Evolutionary conservation across 2,888 invertebrate species (phyloP).

Genomic region (Frankliniella fusca): DNA sequence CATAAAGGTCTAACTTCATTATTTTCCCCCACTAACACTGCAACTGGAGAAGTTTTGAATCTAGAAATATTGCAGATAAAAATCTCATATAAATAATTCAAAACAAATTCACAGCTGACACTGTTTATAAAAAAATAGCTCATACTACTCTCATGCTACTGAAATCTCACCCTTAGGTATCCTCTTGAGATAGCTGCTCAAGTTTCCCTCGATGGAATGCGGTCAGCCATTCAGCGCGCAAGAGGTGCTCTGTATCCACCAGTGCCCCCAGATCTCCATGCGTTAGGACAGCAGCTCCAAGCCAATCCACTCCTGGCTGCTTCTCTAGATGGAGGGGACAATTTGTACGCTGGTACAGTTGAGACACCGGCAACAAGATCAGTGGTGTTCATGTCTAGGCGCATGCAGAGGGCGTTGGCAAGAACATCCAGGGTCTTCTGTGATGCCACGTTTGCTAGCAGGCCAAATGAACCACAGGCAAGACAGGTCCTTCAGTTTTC

Average conservation of each 20-base stretch:
- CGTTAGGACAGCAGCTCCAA: neutral
- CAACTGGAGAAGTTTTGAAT: too few relatives aligned
- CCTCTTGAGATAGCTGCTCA: neutral
- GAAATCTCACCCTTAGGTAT: too few relatives aligned
- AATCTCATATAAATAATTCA: too few relatives aligned
- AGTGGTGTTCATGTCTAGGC: neutral
- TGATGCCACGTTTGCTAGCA: neutral
- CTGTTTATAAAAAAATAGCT: too few relatives aligned
- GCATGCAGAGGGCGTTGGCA: neutral
- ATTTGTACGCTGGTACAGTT: neutral
- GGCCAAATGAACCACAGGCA: neutral
- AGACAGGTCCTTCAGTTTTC: neutral
- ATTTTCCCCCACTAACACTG: too few relatives aligned
- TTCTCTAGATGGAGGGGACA: neutral
- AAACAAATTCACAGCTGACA: too few relatives aligned
- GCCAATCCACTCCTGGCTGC: neutral
- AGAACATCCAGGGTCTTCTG: too few relatives aligned
- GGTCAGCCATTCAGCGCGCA: neutral
- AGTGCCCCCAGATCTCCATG: neutral
- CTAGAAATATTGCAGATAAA: too few relatives aligned
- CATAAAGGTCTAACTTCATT: too few relatives aligned
- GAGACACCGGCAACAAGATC: neutral
- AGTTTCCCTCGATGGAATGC: neutral
- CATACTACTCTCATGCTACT: too few relatives aligned
- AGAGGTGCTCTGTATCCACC: neutral